A percentile compares a stretch with the other conserved stretches of the same genome.
Conservation (phyloP, 2,113 vertebrate genomes). For the Chroicocephalus ridibundus region DNA sequence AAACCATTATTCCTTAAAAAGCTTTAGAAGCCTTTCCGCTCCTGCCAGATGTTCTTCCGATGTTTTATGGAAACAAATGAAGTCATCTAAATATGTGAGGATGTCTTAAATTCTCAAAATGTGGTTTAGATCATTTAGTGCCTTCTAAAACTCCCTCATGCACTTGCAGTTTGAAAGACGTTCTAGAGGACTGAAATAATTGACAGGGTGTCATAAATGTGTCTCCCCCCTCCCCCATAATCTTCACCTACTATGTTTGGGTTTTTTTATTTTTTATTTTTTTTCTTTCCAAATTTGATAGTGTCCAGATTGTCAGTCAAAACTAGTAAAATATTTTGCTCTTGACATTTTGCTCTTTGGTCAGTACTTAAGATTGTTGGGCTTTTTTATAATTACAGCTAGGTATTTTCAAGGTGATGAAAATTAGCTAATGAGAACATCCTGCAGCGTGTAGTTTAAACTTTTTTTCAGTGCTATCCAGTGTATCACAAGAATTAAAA, state of each 20-base stretch:
- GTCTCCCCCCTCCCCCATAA: fast-evolving
- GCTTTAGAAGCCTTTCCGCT: not conserved
- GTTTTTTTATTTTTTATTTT: not conserved
- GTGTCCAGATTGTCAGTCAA: not conserved
- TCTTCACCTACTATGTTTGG: not conserved
- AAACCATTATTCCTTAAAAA: slow-evolving; percentile 41
- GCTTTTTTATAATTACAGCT: not conserved
- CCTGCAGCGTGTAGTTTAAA: not conserved
- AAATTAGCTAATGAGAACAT: not conserved
- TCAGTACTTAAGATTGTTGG: not conserved
- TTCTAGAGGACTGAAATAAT: not conserved
- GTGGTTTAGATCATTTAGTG: not conserved
- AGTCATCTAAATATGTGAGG: not conserved
- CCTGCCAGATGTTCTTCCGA: slow-evolving; percentile 19
- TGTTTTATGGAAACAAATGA: slow-evolving; percentile 53
- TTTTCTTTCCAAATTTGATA: not conserved
- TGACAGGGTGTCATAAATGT: not conserved
- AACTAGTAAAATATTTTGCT: not conserved
- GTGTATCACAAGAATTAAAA: not conserved
- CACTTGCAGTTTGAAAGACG: not conserved
- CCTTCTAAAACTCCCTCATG: not conserved
- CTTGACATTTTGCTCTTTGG: not conserved
- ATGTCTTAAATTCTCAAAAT: slow-evolving; percentile 25
- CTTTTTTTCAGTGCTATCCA: not conserved
- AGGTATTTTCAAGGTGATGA: not conserved